phyloP scores from a whole-genome alignment of 2,797 vertebrate genomes.

The Thaleichthys pacificus region DNA sequence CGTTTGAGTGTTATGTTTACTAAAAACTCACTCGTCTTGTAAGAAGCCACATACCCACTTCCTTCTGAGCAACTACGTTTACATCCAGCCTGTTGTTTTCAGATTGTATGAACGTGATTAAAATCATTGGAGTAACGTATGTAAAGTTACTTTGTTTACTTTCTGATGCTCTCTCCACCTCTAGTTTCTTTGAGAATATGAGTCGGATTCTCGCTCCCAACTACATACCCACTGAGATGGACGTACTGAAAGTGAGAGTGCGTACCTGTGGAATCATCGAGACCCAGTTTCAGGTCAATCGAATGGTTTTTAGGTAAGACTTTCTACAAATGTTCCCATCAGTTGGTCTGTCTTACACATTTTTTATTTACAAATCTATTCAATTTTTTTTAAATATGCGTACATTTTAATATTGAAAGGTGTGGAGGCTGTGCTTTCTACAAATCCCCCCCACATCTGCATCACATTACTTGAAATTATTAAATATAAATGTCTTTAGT shows the following conservation, averaged over 20 bases:
- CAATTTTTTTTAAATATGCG: no score
- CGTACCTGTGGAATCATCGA: constrained; percentile 74
- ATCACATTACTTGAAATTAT: constrained; percentile 4
- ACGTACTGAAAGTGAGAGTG: constrained; percentile 75
- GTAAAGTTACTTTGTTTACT: neutral
- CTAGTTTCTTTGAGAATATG: constrained; percentile 77
- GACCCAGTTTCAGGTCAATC: constrained; percentile 70
- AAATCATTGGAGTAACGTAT: no score
- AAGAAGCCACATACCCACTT: no score
- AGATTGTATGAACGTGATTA: neutral
- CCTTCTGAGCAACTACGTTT: neutral
- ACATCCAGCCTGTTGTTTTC: neutral
- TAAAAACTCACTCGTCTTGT: no score
- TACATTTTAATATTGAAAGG: neutral
- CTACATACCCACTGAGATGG: constrained; percentile 69
- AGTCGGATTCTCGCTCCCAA: constrained; percentile 69
- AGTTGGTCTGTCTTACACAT: neutral
- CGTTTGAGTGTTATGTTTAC: no score
- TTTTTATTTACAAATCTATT: neutral
- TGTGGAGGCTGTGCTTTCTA: neutral
- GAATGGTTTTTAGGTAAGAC: constrained; percentile 68
- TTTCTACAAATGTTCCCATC: neutral
- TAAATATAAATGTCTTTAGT: neutral
- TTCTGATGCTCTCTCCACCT: neutral
- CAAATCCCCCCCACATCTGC: neutral